phyloP scores from a whole-genome alignment of 2,113 vertebrate species.

The Plestiodon gilberti region DNA sequence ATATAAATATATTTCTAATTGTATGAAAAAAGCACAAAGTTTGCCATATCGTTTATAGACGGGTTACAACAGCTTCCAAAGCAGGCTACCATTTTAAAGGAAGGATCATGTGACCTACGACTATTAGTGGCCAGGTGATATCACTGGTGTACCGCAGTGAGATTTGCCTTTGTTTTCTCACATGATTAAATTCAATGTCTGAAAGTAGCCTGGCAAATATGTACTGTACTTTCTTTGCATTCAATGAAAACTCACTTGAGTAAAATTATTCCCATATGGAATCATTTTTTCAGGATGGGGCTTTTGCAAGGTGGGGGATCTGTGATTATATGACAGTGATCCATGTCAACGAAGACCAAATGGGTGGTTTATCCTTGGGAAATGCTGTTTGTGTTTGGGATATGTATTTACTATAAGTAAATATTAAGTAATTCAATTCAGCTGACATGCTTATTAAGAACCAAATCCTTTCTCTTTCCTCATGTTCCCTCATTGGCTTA shows the following conservation, averaged over 20 bases:
- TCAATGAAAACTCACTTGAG: not conserved
- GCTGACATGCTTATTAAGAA: constrained; percentile 26
- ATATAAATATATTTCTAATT: not conserved
- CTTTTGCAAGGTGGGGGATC: constrained; percentile 13
- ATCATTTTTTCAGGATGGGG: not conserved
- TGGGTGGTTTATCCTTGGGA: constrained; percentile 32
- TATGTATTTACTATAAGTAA: constrained; percentile 34
- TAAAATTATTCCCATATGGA: constrained; percentile 1
- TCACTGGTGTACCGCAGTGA: not conserved
- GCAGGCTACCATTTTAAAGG: not conserved
- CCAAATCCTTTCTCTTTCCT: not conserved
- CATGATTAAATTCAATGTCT: not conserved
- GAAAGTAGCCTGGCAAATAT: not conserved
- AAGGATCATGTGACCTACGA: not conserved
- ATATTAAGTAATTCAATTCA: constrained; percentile 42
- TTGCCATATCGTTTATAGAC: not conserved
- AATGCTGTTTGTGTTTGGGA: constrained; percentile 27
- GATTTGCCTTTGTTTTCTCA: not conserved
- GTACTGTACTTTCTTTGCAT: fast-evolving
- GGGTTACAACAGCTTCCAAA: not conserved
- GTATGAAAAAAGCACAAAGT: not conserved
- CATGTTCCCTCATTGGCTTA: not conserved
- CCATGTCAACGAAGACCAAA: constrained; percentile 12
- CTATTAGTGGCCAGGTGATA: not conserved
- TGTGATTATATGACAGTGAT: constrained; percentile 27